Conservation (phyloP, 2,113 vertebrate species). For the Solenodon paradoxus region DNA sequence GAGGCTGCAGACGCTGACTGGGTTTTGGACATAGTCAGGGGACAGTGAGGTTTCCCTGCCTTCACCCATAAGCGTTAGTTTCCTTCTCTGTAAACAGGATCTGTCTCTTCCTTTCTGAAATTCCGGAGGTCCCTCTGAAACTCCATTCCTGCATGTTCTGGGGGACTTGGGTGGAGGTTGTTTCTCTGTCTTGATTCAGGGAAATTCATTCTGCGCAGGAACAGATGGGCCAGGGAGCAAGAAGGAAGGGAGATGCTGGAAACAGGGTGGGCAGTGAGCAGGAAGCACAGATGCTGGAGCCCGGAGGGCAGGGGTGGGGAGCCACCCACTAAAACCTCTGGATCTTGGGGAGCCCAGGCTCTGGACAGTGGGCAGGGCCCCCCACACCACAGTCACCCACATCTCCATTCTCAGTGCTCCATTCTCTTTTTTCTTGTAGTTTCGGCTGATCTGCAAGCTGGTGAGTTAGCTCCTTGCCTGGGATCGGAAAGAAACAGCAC, state of each 20-base stretch:
- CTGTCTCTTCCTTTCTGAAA: background rate
- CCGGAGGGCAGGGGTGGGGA: background rate
- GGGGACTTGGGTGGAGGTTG: background rate
- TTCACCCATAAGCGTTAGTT: background rate
- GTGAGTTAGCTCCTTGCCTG: slow-evolving; percentile 16
- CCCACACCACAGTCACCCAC: too few species aligned
- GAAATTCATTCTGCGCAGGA: background rate
- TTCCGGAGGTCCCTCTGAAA: background rate
- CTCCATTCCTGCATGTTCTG: background rate
- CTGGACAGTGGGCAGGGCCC: background rate
- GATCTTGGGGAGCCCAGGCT: background rate
- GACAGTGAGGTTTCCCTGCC: fast-evolving
- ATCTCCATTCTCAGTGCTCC: too few species aligned
- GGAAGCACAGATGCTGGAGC: background rate
- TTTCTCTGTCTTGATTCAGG: background rate
- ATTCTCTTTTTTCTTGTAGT: slow-evolving; percentile 10
- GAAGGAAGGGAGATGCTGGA: background rate
- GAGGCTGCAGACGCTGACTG: background rate
- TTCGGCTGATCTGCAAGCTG: background rate
- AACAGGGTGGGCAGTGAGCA: background rate
- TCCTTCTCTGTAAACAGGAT: background rate
- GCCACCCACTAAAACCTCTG: background rate
- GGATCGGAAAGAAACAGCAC: too few species aligned
- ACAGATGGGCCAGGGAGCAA: background rate
- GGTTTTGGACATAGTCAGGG: background rate